Percentiles rank a stretch among this genome's conserved stretches.
Conservation (phyloP, 2,888 invertebrate genomes). For the Selenia dentaria region DNA sequence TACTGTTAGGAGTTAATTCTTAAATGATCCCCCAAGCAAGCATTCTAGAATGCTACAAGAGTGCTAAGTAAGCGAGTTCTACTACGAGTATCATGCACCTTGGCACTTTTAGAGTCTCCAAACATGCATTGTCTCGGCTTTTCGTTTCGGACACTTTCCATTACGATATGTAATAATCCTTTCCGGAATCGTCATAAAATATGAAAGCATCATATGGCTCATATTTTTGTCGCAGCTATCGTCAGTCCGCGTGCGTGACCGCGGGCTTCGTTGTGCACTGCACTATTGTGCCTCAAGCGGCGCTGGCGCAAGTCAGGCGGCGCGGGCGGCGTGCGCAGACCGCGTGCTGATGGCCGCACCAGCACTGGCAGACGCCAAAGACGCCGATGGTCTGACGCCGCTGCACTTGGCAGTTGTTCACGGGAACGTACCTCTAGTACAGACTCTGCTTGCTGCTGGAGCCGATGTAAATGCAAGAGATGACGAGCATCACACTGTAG, state of each 20-base stretch:
- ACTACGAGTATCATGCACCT: too few species aligned
- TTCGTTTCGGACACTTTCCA: too few species aligned
- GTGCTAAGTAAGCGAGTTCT: too few species aligned
- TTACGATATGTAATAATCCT: too few species aligned
- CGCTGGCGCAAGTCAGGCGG: constrained; percentile 87
- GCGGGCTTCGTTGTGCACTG: constrained; percentile 93
- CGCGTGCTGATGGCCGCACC: constrained; percentile 95
- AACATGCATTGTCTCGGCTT: too few species aligned
- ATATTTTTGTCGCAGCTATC: constrained; percentile 51
- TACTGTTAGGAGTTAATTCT: too few species aligned
- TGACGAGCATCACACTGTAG: constrained; percentile 96
- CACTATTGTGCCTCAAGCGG: constrained; percentile 96
- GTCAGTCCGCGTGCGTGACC: constrained; percentile 89
- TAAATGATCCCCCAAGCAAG: too few species aligned
- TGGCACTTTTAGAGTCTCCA: too few species aligned
- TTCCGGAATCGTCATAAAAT: too few species aligned
- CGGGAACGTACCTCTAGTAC: constrained; percentile 94
- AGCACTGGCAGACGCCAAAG: constrained; percentile 92
- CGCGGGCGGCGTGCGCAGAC: constrained; percentile 94
- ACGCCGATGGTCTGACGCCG: constrained; percentile 97
- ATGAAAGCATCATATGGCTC: too few species aligned
- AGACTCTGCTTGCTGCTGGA: constrained; percentile 93
- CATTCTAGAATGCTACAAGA: too few species aligned
- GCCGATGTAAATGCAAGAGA: constrained; percentile 96
- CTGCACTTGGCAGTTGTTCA: constrained; percentile 98